phyloP scores from a whole-genome alignment of 2,113 vertebrate species.

The Rhabdomys dilectus region DNA sequence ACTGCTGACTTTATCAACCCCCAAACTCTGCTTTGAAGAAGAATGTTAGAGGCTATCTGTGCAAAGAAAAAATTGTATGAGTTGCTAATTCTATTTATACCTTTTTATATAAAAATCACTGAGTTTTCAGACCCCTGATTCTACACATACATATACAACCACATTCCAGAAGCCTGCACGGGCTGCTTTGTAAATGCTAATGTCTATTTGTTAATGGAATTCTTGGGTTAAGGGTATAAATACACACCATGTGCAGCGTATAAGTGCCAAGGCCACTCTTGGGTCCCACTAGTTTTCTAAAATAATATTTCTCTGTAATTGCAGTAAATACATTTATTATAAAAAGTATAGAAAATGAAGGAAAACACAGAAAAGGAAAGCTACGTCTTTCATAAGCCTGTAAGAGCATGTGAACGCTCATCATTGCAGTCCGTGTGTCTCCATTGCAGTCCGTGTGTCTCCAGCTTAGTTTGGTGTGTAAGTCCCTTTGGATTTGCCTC shows the following conservation, averaged over 20 bases:
- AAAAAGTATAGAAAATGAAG: constrained; percentile 57
- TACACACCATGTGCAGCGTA: not conserved
- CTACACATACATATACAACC: not conserved
- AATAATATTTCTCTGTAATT: constrained; percentile 46
- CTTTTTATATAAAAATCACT: constrained; percentile 72
- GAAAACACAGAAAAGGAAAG: constrained; percentile 47
- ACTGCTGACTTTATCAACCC: constrained; percentile 39
- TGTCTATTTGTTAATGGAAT: constrained; percentile 62
- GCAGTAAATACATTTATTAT: constrained; percentile 49
- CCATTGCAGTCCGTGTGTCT: constrained; percentile 27
- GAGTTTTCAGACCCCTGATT: constrained; percentile 62
- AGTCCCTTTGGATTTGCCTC: not conserved
- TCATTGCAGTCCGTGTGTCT: constrained; percentile 12
- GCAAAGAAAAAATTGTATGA: constrained; percentile 65
- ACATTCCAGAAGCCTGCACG: constrained; percentile 36
- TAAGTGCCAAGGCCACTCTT: not conserved
- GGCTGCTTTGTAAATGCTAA: constrained; percentile 57
- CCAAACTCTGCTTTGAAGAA: constrained; percentile 55
- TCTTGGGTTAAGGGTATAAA: not conserved
- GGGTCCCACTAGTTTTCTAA: constrained; percentile 49
- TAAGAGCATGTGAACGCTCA: not conserved
- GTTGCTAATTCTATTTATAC: constrained; percentile 72
- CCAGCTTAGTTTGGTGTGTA: not conserved
- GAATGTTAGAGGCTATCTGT: constrained; percentile 14
- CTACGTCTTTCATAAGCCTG: constrained; percentile 39